Evolutionary conservation across 2,797 vertebrate genomes (phyloP).

Genomic region (Pangasius sanitwongsei): DNA sequence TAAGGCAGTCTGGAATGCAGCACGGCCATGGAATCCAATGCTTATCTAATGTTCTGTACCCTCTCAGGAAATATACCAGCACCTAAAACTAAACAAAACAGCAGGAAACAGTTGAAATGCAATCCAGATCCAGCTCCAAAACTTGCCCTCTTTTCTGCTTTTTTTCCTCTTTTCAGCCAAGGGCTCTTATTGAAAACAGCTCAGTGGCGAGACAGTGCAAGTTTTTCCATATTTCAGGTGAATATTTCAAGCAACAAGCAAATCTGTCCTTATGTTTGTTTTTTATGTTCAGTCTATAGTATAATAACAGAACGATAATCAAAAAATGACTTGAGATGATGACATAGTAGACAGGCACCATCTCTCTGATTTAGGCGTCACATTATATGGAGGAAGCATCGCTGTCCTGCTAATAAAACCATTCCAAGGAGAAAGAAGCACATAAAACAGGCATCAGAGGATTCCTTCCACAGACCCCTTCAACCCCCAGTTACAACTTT

Average conservation of each 20-base stretch:
- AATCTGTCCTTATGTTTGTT: neutral
- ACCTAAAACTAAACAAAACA: slow-evolving; percentile 60
- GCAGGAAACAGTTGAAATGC: slow-evolving; percentile 63
- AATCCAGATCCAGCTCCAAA: slow-evolving; percentile 59
- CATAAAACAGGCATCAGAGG: slow-evolving; percentile 38
- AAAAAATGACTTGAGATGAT: neutral
- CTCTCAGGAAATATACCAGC: slow-evolving; percentile 62
- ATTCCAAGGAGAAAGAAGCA: slow-evolving; percentile 26
- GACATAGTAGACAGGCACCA: neutral
- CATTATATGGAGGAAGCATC: slow-evolving; percentile 25
- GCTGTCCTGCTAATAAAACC: slow-evolving; percentile 41
- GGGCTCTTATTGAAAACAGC: slow-evolving; percentile 61
- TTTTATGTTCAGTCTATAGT: neutral
- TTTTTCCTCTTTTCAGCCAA: slow-evolving; percentile 36
- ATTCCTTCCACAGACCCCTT: slow-evolving; percentile 8
- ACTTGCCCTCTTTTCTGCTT: slow-evolving; percentile 48
- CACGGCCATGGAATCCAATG: slow-evolving; percentile 49
- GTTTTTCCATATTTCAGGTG: slow-evolving; percentile 25
- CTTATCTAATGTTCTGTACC: slow-evolving; percentile 65
- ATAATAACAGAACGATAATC: neutral
- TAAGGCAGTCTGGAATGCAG: slow-evolving; percentile 50
- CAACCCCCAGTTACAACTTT: slow-evolving; percentile 20
- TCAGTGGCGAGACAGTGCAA: slow-evolving; percentile 41
- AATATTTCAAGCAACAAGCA: slow-evolving; percentile 34
- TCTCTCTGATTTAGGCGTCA: slow-evolving; percentile 2